Evolutionary conservation across 2,797 vertebrate species (phyloP).

Genomic region (Rhyacichthys aspro): DNA sequence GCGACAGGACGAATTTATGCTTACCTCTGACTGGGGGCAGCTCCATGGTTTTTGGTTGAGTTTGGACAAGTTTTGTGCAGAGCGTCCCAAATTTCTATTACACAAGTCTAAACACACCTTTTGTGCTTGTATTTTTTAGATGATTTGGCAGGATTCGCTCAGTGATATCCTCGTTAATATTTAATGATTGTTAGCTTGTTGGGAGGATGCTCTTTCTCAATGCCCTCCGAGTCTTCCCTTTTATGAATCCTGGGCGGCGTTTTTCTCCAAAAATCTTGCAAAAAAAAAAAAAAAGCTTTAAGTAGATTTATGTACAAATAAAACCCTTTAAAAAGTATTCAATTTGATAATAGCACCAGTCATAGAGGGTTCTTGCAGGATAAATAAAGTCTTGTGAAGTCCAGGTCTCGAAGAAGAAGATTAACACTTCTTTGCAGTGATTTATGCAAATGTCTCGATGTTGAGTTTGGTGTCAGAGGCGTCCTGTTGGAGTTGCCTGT

Average conservation of each 20-base stretch:
- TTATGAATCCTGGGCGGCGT: slow-evolving; percentile 19
- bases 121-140: neutral
- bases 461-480: slow-evolving; percentile 1
- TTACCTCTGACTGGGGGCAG: slow-evolving; percentile 80
- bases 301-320: too few species aligned
- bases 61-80: slow-evolving; percentile 39
- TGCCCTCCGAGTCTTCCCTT: neutral
- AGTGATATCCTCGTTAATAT: neutral
- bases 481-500: slow-evolving; percentile 64
- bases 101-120: neutral
- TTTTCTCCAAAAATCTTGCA: slow-evolving; percentile 22
- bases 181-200: slow-evolving; percentile 23
- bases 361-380: neutral
- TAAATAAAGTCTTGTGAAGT: slow-evolving; percentile 7
- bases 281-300: too few species aligned
- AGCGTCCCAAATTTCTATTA: slow-evolving; percentile 10
- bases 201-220: slow-evolving; percentile 11
- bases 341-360: neutral
- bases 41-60: slow-evolving; percentile 72
- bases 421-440: neutral
- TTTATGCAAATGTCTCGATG: neutral
- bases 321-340: too few species aligned
- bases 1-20: slow-evolving; percentile 33
- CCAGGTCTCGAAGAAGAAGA: slow-evolving; percentile 32
- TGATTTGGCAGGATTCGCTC: neutral